Percentiles rank a stretch among this genome's conserved stretches.
These are phyloP conservation scores for Ochlodes sylvanus DNA, from an alignment of 2,888 invertebrate genomes.

Conservation along the genomic window DNA sequence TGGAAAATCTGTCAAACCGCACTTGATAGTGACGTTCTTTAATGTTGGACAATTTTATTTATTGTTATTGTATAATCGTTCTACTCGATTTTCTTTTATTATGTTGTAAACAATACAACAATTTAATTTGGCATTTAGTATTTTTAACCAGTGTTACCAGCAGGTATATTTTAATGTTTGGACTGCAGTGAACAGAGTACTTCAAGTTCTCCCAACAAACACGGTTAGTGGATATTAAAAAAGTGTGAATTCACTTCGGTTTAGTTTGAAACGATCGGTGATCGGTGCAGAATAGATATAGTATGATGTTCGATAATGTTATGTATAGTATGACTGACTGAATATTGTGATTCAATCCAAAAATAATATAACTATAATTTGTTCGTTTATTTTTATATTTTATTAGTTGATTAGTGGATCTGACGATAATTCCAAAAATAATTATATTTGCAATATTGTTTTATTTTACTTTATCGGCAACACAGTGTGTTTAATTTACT, in stretches of 20 bases:
- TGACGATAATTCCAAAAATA: conserved; percentile 38
- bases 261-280: conserved; percentile 11
- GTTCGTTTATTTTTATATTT: conserved; percentile 40
- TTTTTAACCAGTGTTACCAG: no score
- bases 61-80: no score
- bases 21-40: no score
- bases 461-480: conserved; percentile 25
- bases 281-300: conserved; percentile 7
- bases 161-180: no score
- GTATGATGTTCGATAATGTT: conserved; percentile 9
- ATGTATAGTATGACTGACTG: conserved; percentile 38
- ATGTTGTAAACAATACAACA: no score
- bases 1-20: no score
- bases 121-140: no score
- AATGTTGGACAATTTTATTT: no score
- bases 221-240: conserved; percentile 8
- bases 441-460: conserved; percentile 32
- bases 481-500: conserved; percentile 20
- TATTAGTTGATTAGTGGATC: conserved; percentile 36
- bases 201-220: conserved; percentile 14
- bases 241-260: conserved; percentile 12
- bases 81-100: no score
- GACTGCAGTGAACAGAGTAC: conserved; percentile 25
- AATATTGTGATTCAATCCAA: conserved; percentile 46
- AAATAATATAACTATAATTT: conserved; percentile 42